Conservation (phyloP, 2,113 vertebrate genomes). For the Lota lota region DNA sequence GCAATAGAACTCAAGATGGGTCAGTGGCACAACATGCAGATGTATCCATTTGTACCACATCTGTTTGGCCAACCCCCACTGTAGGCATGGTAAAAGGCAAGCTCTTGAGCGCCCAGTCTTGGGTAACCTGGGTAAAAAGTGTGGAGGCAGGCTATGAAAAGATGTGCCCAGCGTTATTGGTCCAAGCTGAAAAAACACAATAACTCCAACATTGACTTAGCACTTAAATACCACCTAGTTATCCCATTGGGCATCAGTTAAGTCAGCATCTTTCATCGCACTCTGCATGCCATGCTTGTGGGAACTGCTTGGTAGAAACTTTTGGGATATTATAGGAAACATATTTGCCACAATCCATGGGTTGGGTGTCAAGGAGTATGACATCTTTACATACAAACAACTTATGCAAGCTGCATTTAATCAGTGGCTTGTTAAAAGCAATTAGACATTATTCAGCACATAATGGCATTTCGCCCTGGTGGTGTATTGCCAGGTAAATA, state of each 20-base stretch:
- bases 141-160: constrained; percentile 67
- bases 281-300: constrained; percentile 58
- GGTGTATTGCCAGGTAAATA: too few species aligned
- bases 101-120: constrained; percentile 73
- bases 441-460: not conserved
- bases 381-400: not conserved
- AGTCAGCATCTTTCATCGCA: constrained; percentile 38
- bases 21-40: constrained; percentile 65
- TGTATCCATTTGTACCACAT: constrained; percentile 70
- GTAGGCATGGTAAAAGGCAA: constrained; percentile 76
- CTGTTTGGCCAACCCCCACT: constrained; percentile 72
- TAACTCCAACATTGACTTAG: constrained; percentile 32
- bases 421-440: too few species aligned
- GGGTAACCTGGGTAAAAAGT: constrained; percentile 77
- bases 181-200: constrained; percentile 26
- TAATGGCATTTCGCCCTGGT: not conserved
- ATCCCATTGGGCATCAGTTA: constrained; percentile 57
- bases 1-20: constrained; percentile 3
- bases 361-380: not conserved
- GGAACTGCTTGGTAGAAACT: constrained; percentile 57
- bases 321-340: constrained; percentile 40
- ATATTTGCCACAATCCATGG: constrained; percentile 6
- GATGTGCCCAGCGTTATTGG: constrained; percentile 33
- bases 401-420: not conserved
- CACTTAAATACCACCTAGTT: constrained; percentile 54